phyloP scores from a whole-genome alignment of 2,888 invertebrate species.

The Synanthedon formicaeformis region DNA sequence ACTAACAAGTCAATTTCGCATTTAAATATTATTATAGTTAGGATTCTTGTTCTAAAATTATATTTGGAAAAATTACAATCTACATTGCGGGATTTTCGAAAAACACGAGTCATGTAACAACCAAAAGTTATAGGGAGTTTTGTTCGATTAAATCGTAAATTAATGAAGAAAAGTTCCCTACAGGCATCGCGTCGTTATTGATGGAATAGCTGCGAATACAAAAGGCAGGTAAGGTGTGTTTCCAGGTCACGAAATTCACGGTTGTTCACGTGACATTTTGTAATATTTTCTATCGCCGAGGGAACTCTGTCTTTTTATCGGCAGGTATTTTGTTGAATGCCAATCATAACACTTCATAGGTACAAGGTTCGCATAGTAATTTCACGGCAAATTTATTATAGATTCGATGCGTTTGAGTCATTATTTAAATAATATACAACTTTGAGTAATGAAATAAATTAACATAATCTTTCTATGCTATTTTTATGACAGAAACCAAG shows the following conservation, averaged over 20 bases:
- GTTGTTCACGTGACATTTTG: slow-evolving; percentile 16
- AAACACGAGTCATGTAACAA: background rate
- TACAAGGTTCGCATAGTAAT: too few species aligned
- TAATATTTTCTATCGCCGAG: slow-evolving; percentile 1
- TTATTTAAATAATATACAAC: too few species aligned
- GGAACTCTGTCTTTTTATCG: slow-evolving; percentile 3
- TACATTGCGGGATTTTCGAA: background rate
- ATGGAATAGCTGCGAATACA: slow-evolving; percentile 24
- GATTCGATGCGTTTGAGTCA: too few species aligned
- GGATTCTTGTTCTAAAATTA: too few species aligned
- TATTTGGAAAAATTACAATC: too few species aligned
- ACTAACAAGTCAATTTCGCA: too few species aligned
- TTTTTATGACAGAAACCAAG: too few species aligned
- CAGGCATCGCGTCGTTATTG: slow-evolving; percentile 14
- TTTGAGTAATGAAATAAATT: too few species aligned
- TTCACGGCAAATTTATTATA: too few species aligned
- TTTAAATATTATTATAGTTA: too few species aligned
- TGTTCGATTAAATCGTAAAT: background rate
- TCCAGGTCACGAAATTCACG: slow-evolving; percentile 43
- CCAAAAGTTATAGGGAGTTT: background rate
- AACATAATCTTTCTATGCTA: too few species aligned
- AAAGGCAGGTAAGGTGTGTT: slow-evolving; percentile 29
- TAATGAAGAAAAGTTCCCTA: background rate
- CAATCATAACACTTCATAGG: background rate
- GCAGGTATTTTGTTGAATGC: slow-evolving; percentile 4